phyloP scores from a whole-genome alignment of 2,113 vertebrate species.

The Piliocolobus tephrosceles region DNA sequence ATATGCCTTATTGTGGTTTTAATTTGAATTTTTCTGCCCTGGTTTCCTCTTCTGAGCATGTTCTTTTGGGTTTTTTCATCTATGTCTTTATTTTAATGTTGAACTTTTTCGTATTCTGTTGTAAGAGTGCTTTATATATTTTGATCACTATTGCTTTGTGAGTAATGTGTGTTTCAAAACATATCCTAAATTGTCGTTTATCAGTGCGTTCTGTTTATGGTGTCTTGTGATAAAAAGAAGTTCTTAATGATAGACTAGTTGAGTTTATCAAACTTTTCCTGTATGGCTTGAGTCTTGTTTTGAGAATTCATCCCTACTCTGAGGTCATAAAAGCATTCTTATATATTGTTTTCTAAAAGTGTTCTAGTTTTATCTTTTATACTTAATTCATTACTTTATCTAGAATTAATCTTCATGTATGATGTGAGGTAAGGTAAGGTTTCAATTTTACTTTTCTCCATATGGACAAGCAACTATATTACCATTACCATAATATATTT shows the following conservation, averaged over 20 bases:
- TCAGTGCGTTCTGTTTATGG: neutral
- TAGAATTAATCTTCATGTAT: neutral
- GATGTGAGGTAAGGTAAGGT: neutral
- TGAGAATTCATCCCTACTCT: neutral
- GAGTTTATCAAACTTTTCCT: neutral
- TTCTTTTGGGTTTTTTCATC: neutral
- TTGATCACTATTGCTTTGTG: neutral
- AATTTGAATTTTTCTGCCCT: neutral
- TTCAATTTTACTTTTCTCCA: neutral
- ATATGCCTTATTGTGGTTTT: neutral
- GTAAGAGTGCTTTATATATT: neutral
- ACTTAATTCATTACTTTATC: neutral
- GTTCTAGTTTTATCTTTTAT: conserved; percentile 8
- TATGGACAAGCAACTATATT: neutral
- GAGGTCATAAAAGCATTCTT: neutral
- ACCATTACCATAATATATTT: neutral
- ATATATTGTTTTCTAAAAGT: neutral
- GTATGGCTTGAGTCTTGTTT: neutral
- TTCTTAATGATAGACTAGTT: conserved; percentile 6
- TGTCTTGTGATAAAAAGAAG: neutral
- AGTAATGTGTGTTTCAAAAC: neutral
- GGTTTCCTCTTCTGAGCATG: neutral
- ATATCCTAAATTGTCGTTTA: neutral
- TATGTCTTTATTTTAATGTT: neutral
- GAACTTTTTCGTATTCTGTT: neutral